Evolutionary conservation across 2,888 invertebrate species (phyloP), one percentile per base, ranked within the genome.

Genomic region (Caradrina clavipalpis): DNA sequence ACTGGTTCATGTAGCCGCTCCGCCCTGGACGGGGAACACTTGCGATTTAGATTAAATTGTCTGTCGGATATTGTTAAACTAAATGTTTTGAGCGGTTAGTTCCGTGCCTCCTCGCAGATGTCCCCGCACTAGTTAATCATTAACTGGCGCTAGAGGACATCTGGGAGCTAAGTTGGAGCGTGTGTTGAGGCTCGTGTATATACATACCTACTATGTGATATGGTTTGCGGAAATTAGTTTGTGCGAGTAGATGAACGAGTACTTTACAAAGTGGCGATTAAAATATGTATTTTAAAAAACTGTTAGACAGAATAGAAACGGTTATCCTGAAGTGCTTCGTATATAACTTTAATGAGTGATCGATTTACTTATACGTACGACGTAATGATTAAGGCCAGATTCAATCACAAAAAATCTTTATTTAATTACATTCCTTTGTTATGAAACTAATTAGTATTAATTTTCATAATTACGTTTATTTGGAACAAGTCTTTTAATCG

Each of bases 1-100:
- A 93, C 90, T 86, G 88, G 82, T 87, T 75, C 86, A 86, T 87
- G 85, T 85, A 82, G 76, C 84, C 76, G 79, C 64, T 58, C 64
- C 78, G 56, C 66, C 72, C 65, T 63, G 61, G 54, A 26, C 65
- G 71, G 58, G 58, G 77, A 78, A 83, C 80, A 79, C 84, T 81
- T 78, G 80, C 76, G 78, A 82, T 82, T 85, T 85, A 85, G 78
- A 84, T 80, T 85, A 78, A 85, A 85, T 82, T 83, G 76, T 78
- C 76, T 69, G 69, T 71, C 51, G 66, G 66, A 84, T 76, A 78
- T 80, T 82, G 78, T 78, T 73, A 76, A 78, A 73, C 73, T 74
- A 81, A 74, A 81, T 81, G 71, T 81, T 84, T 72, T 75, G 67
- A 73, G 63, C 35, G 66, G 78, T 78, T 71, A 69, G 78, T 71